These are phyloP conservation scores for Xiphias gladius DNA, from an alignment of 2,113 vertebrate species.

Conservation along the genomic window DNA sequence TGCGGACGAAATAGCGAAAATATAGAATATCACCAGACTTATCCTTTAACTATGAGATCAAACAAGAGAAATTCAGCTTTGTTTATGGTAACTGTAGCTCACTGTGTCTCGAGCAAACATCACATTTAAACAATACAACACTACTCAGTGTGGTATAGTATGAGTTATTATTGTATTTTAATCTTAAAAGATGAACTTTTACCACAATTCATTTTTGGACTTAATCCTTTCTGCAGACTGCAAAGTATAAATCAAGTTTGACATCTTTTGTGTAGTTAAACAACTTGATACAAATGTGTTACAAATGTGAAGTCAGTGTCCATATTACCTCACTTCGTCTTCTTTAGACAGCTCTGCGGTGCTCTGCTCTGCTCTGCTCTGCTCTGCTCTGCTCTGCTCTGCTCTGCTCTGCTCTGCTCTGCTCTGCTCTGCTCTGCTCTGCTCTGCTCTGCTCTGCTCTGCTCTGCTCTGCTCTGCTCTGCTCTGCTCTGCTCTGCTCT, in stretches of 20 bases:
- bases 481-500: conserved; percentile 68
- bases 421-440: conserved; percentile 69
- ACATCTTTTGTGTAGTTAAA: background rate
- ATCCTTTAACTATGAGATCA: background rate
- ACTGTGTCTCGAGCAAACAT: background rate
- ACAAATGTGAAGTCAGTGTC: background rate
- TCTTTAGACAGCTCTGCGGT: background rate
- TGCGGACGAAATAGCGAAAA: background rate
- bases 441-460: conserved; percentile 68
- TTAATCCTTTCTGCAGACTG: background rate
- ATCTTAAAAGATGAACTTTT: background rate
- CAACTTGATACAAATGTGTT: background rate
- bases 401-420: conserved; percentile 68
- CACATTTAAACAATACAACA: background rate
- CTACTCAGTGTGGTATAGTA: background rate
- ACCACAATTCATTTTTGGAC: background rate
- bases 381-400: conserved; percentile 67
- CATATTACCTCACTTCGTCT: background rate
- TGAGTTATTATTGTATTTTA: background rate
- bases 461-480: conserved; percentile 70
- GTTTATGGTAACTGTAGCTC: background rate
- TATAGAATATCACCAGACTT: background rate
- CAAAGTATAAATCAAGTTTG: background rate
- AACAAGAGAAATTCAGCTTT: background rate
- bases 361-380: conserved; percentile 63